phyloP scores from a whole-genome alignment of 2,888 invertebrate genomes.

The Drosophila tripunctata region DNA sequence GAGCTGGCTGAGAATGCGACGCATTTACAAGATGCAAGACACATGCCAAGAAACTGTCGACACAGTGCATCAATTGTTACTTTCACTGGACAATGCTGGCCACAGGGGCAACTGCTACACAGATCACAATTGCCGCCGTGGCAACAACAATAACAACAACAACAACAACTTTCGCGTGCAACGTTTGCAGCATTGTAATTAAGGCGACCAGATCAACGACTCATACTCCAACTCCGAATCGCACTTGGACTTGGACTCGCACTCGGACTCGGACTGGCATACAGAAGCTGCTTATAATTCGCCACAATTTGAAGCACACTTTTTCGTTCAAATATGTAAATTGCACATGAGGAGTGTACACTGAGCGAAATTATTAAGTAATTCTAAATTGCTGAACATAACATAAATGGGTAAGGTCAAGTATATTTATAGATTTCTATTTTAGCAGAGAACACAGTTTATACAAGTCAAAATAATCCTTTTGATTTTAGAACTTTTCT shows the following conservation, averaged over 20 bases:
- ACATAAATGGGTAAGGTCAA: no score
- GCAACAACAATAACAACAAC: slow-evolving; percentile 27
- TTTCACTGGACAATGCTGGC: slow-evolving; percentile 71
- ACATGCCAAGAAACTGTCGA: slow-evolving; percentile 26
- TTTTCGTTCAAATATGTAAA: slow-evolving; percentile 63
- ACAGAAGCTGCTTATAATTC: slow-evolving; percentile 48
- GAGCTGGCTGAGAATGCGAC: slow-evolving; percentile 43
- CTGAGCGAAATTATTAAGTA: no score
- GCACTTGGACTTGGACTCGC: not conserved
- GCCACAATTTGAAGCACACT: slow-evolving; percentile 55
- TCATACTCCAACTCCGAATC: slow-evolving; percentile 11
- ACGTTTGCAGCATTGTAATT: slow-evolving; percentile 62
- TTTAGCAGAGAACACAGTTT: no score
- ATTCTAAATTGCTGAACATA: no score
- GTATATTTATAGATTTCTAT: no score
- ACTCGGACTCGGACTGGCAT: slow-evolving; percentile 2
- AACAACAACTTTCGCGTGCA: slow-evolving; percentile 64
- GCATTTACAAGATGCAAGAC: not conserved
- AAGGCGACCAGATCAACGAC: slow-evolving; percentile 50
- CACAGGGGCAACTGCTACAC: slow-evolving; percentile 36
- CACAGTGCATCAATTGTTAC: slow-evolving; percentile 66
- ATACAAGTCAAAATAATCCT: no score
- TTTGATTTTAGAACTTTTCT: no score
- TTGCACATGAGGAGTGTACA: slow-evolving; percentile 26
- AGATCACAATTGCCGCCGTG: slow-evolving; percentile 36